Base-by-base conservation (phyloP, 2,888 invertebrate species). In the Tenodera sinensis region DNA sequence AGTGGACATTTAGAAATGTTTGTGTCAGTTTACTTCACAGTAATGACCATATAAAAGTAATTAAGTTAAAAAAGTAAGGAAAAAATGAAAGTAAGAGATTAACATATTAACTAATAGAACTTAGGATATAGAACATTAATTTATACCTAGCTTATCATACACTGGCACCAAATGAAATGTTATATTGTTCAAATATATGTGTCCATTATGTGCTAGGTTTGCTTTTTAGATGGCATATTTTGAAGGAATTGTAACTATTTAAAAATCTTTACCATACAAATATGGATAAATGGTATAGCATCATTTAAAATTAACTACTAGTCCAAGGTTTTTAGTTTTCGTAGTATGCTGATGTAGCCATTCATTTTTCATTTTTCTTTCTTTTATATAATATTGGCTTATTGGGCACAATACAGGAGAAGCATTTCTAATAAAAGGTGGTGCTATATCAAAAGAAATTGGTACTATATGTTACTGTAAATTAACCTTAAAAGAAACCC, bases 21-120 rank as follows among this genome's bases (percentile, higher is more conserved):
- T 87, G 87, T 87, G 83, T 87, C 34, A 83, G 87, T 87, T 83
- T 82, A 82, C 87, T 87, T 87, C 87, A 81, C 30, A 87, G 81
- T 87, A 87, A 27, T 42, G 4, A 20, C 7, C 42, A 83, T 34
- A 6, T 34, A 34, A 27, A 15, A 87, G 27, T 0, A 54, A 54
- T 27, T 28, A 87, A 82, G 12, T n/a, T 82, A n/a, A 83, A 82
- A 87, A 83, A n/a, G 42, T 30, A 7, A 28, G 28, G 28, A 86
- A 71, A 28, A 12, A 30, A 71, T 20, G 71, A 28, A 28, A 20
- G 12, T 6, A 71, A 20, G 54, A 71, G 20, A 20, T 71, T 71
- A 71, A 71, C 54, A 71, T 15, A 54, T 54, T 54, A 71, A 71
- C 54, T 71, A 20, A 25, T 71, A 71, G 54, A 25, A 8, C 54